Conservation (phyloP, 2,888 invertebrate genomes). For the Acanthosepion lycidas region DNA sequence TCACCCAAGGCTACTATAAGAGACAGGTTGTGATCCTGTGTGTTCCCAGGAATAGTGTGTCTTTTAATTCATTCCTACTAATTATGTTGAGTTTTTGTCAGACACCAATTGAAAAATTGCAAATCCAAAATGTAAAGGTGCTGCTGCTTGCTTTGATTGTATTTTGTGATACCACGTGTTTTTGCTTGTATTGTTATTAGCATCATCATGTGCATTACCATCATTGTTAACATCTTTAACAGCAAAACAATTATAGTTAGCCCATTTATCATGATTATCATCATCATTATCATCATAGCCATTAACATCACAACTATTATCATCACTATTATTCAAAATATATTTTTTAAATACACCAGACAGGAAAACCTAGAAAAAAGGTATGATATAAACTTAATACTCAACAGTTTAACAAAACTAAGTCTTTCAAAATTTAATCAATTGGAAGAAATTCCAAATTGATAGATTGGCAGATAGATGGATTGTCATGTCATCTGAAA, state of each 20-base stretch:
- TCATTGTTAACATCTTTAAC: background rate
- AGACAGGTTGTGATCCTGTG: background rate
- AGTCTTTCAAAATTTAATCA: too few species aligned
- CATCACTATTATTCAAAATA: too few species aligned
- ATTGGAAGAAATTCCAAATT: too few species aligned
- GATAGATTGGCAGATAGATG: too few species aligned
- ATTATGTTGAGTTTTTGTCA: background rate
- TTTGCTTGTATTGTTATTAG: conserved; percentile 48
- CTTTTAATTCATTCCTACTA: background rate
- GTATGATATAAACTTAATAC: too few species aligned
- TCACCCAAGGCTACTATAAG: background rate
- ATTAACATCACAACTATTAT: background rate
- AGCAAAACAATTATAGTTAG: background rate
- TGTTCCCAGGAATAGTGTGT: background rate
- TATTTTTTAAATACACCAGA: too few species aligned
- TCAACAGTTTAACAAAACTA: too few species aligned
- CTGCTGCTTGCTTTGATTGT: background rate
- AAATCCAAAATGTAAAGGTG: background rate
- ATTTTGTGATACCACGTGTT: background rate
- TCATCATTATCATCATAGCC: background rate
- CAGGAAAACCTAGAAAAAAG: too few species aligned
- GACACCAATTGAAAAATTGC: background rate
- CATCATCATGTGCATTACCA: conserved; percentile 51
- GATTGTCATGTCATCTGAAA: too few species aligned
- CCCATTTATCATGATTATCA: background rate